Evolutionary conservation across 2,888 invertebrate species (phyloP), one percentile per base, ranked within the genome.

Genomic region (Ornithoptera priamus): DNA sequence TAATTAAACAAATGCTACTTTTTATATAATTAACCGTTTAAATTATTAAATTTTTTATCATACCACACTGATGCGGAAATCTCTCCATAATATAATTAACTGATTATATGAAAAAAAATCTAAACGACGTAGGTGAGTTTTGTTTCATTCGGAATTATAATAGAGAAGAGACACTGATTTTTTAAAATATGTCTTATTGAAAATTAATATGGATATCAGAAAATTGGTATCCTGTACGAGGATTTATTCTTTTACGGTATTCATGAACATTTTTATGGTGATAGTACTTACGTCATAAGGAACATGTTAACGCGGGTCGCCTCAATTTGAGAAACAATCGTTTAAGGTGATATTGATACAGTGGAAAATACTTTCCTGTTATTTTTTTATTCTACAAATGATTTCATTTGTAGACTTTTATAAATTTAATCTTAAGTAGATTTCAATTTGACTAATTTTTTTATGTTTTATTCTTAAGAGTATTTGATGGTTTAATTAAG

Each of bases 301-400:
- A 46, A 58, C 6, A 57, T 57, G 5, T 22, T 3, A 46, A 12
- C 57, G n/a, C 15, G 57, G 22, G 6, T 58, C 57, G 53, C 39
- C 15, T 39, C n/a, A 62, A 59, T 67, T 70, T 67, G 67, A 67
- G 70, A 70, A 67, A 63, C 70, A 46, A 58, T 39, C 22, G 39
- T 63, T 59, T 72, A 67, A 75, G 46, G 72, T 75, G 70, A 75
- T 74, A 74, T 73, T 72, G 72, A 78, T 78, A 80, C 77, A 75
- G 76, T 81, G 89, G 87, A 85, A 89, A 81, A 81, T 80, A 83
- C 80, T 82, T 88, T 87, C 88, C 87, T 84, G 77, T 88, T 91
- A 91, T 92, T 92, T 92, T 92, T 92, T 89, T 92, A 92, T 84
- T 87, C 91, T 91, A 89, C 91, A 91, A 90, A 90, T 90, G 85